phyloP scores from a whole-genome alignment of 2,797 vertebrate species.

The Enteromius argenteus region DNA sequence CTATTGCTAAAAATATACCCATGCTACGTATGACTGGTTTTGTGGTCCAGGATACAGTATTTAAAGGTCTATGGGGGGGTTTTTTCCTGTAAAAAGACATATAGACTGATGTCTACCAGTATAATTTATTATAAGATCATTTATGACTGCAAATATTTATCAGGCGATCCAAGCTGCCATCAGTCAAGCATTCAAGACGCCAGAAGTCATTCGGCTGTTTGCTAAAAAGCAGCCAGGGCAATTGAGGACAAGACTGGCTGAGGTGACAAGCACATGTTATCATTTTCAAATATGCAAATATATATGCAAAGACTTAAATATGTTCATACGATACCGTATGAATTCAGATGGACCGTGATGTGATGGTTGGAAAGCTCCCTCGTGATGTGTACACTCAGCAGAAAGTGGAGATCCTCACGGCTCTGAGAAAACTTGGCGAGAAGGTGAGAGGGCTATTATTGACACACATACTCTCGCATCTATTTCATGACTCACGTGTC shows the following conservation, averaged over 20 bases:
- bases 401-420: slow-evolving; percentile 96
- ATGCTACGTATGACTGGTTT: not conserved
- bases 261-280: slow-evolving; percentile 79
- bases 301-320: not conserved
- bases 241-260: slow-evolving; percentile 89
- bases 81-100: not conserved
- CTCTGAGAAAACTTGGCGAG: slow-evolving; percentile 94
- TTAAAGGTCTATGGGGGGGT: too few species aligned
- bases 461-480: not conserved
- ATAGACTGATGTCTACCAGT: not conserved
- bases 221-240: slow-evolving; percentile 98
- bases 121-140: not conserved
- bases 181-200: slow-evolving; percentile 98
- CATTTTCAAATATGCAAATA: not conserved
- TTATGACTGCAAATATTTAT: slow-evolving; percentile 18
- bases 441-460: slow-evolving; percentile 79
- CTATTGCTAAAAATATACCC: not conserved
- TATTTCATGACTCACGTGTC: not conserved
- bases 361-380: slow-evolving; percentile 92
- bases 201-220: slow-evolving; percentile 97
- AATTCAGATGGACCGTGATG: slow-evolving; percentile 93
- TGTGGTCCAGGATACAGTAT: not conserved
- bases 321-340: not conserved
- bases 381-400: slow-evolving; percentile 88
- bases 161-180: slow-evolving; percentile 98